Conservation (phyloP, 2,797 vertebrate genomes). For the Momotus momota region DNA sequence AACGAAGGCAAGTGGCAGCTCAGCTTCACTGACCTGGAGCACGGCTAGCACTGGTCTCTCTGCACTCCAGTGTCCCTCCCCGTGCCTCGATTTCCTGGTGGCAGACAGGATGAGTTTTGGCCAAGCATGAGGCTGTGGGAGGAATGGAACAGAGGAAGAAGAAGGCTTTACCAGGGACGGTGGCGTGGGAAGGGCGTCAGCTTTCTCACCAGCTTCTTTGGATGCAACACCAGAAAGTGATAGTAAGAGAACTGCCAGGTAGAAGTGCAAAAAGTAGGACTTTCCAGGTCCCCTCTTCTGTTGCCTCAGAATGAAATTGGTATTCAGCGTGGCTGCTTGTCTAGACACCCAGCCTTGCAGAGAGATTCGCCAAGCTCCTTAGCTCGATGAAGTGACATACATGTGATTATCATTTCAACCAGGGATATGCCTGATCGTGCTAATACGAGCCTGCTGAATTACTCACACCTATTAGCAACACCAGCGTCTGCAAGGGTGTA, state of each 20-base stretch:
- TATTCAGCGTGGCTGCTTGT: constrained; percentile 70
- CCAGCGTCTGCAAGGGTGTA: neutral
- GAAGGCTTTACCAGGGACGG: neutral
- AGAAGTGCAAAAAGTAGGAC: neutral
- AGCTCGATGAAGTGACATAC: constrained; percentile 55
- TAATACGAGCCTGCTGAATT: neutral
- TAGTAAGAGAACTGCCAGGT: neutral
- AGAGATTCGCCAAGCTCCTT: constrained; percentile 57
- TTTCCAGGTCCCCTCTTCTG: neutral
- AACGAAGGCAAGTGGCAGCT: neutral
- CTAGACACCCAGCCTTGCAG: constrained; percentile 72
- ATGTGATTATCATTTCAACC: constrained; percentile 66
- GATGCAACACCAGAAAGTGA: neutral
- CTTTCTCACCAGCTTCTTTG: neutral
- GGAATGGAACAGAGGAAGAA: neutral
- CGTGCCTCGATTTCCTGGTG: neutral
- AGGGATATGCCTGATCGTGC: constrained; percentile 44
- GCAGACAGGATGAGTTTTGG: neutral
- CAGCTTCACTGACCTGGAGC: accelerated
- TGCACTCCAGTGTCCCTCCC: neutral
- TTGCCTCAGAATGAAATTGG: constrained; percentile 50
- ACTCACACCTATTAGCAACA: neutral
- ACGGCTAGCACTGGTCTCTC: neutral
- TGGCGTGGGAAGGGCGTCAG: neutral
- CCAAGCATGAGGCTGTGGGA: neutral